Conservation (phyloP, 2,113 vertebrate species). For the Urocynchramus pylzowi region DNA sequence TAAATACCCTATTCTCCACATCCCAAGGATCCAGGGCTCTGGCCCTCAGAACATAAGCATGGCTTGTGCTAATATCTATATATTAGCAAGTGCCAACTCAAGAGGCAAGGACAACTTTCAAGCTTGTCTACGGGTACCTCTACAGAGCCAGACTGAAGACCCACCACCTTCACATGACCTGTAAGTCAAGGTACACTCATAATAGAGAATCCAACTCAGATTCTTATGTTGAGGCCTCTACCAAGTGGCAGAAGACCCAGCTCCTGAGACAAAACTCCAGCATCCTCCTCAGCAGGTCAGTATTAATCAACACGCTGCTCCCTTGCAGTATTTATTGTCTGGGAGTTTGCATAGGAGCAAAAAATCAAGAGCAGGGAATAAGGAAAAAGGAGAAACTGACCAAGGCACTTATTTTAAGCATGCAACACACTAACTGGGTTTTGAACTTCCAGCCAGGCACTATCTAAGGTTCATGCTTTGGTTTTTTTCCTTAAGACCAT, state of each 20-base stretch:
- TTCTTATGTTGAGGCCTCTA: fast-evolving
- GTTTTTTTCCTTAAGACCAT: not conserved
- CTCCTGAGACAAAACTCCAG: not conserved
- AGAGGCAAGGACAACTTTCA: not conserved
- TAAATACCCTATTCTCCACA: not conserved
- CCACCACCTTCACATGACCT: not conserved
- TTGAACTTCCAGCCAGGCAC: not conserved
- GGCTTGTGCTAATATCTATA: not conserved
- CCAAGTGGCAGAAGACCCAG: not conserved
- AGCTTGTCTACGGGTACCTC: not conserved
- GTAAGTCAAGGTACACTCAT: not conserved
- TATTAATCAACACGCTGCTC: not conserved
- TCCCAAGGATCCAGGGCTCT: not conserved
- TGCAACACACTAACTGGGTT: not conserved
- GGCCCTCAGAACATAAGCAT: not conserved
- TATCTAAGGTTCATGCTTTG: fast-evolving
- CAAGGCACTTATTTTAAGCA: not conserved
- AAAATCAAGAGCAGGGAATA: not conserved
- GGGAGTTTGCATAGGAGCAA: not conserved
- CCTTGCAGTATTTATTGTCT: not conserved
- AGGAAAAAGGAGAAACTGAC: not conserved
- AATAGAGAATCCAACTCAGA: not conserved
- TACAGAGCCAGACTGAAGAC: not conserved
- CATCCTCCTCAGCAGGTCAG: not conserved
- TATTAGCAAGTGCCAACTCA: not conserved